Conservation (phyloP, 2,888 invertebrate species). For the Lepidonotus clava region DNA sequence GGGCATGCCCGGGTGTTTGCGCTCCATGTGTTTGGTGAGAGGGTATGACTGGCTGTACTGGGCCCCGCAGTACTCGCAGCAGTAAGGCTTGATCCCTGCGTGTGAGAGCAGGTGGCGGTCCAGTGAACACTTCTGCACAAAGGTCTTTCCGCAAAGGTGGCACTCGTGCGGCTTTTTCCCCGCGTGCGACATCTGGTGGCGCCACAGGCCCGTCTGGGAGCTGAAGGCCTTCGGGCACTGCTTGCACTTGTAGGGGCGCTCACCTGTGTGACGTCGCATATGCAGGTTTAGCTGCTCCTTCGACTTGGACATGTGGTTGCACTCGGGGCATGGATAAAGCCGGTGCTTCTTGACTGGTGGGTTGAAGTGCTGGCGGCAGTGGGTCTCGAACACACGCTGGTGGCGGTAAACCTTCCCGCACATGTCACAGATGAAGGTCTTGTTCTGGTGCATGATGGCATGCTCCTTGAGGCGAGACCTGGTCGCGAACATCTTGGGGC, state of each 20-base stretch:
- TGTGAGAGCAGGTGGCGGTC: conserved; percentile 38
- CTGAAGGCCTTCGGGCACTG: conserved; percentile 33
- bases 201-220: conserved; percentile 35
- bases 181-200: conserved; percentile 43
- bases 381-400: conserved; percentile 34
- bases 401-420: conserved; percentile 49
- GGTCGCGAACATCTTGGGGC: conserved; percentile 42
- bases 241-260: conserved; percentile 37
- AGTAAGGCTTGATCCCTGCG: conserved; percentile 29
- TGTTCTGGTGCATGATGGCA: conserved; percentile 51
- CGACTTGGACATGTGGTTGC: conserved; percentile 32
- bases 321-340: not conserved
- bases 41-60: conserved; percentile 50
- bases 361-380: conserved; percentile 42
- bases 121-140: conserved; percentile 35
- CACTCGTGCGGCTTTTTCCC: conserved; percentile 33
- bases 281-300: conserved; percentile 47
- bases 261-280: conserved; percentile 27
- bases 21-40: conserved; percentile 51
- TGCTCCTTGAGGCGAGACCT: conserved; percentile 42
- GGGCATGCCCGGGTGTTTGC: conserved; percentile 20
- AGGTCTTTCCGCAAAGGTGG: conserved; percentile 34
- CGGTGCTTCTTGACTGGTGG: conserved; percentile 45
- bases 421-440: conserved; percentile 43
- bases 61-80: conserved; percentile 39